Evolutionary conservation across 2,888 invertebrate genomes (phyloP).

Genomic region (Mythimna pallens): DNA sequence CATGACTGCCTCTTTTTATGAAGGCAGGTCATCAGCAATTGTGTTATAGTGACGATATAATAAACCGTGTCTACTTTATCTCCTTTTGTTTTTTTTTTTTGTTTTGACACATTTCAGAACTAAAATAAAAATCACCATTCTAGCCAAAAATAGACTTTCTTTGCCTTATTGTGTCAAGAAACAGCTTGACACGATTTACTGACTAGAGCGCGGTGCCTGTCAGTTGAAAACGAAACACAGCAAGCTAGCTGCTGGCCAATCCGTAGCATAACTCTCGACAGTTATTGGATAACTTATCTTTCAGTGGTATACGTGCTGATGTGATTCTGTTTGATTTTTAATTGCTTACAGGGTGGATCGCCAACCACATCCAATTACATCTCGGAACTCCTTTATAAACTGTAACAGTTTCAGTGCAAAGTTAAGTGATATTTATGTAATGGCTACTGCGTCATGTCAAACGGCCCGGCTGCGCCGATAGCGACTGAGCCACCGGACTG

Average conservation of each 20-base stretch:
- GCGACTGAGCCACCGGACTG: not conserved
- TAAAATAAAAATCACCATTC: too few species aligned
- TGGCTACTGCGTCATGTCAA: conserved; percentile 11
- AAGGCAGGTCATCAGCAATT: not conserved
- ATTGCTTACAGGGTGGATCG: not conserved
- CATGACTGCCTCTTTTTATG: not conserved
- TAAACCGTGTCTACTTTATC: not conserved
- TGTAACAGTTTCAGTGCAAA: conserved; percentile 5
- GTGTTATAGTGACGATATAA: not conserved
- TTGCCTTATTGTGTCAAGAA: not conserved
- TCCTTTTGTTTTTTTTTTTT: not conserved
- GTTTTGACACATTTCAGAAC: not conserved
- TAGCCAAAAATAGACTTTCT: not conserved
- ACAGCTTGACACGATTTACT: not conserved
- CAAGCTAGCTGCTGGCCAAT: not conserved
- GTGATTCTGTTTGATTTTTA: not conserved
- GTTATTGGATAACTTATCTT: not conserved
- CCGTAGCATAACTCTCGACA: too few species aligned
- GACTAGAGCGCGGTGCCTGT: not conserved
- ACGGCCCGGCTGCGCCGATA: conserved; percentile 27
- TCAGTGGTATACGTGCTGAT: not conserved
- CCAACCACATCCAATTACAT: not conserved
- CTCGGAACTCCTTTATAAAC: not conserved
- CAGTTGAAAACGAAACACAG: not conserved
- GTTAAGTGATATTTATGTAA: conserved; percentile 26